Percentiles rank a stretch among this genome's conserved stretches.
Conservation (phyloP, 2,113 vertebrate genomes). For the Pithys albifrons region DNA sequence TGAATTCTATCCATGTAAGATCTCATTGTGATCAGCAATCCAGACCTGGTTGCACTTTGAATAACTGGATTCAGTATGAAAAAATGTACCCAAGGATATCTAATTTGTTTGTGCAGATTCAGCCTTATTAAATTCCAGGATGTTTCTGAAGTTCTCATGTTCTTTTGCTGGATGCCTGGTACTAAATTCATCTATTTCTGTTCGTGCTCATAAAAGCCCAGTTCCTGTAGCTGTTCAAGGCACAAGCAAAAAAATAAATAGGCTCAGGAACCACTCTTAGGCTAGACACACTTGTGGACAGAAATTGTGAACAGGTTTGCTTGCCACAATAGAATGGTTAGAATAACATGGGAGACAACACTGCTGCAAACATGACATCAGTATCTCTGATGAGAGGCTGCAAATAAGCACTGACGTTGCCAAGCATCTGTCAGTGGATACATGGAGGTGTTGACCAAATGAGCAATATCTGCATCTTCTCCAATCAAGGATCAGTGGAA, state of each 20-base stretch:
- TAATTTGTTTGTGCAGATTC: background rate
- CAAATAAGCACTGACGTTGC: background rate
- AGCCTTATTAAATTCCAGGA: background rate
- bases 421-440: background rate
- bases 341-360: background rate
- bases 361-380: background rate
- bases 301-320: background rate
- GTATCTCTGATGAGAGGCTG: conserved; percentile 3
- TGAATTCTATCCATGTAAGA: background rate
- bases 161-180: background rate
- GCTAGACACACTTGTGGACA: background rate
- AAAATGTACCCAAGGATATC: background rate
- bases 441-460: background rate
- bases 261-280: background rate
- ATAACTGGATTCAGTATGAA: background rate
- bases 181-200: background rate
- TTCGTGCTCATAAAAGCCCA: background rate
- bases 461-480: conserved; percentile 33
- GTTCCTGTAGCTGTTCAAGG: background rate
- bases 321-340: background rate
- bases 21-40: background rate
- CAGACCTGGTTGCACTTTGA: background rate
- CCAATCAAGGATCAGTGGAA: background rate
- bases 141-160: background rate
- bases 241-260: background rate